phyloP scores from a whole-genome alignment of 2,113 vertebrate species.

The Mastomys coucha region DNA sequence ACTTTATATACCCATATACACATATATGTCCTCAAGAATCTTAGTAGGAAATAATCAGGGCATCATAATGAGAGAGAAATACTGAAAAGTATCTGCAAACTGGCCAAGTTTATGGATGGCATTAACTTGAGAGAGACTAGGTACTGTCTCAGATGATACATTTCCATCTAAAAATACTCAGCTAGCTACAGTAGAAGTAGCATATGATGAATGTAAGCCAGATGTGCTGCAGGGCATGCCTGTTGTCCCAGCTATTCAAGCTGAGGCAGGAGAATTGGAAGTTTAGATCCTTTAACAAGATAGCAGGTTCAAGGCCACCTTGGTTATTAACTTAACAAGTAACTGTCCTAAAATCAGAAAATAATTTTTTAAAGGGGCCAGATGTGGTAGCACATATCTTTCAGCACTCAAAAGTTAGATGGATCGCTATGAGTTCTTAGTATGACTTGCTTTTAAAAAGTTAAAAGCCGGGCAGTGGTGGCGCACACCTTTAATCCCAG shows the following conservation, averaged over 20 bases:
- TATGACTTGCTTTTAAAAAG: not conserved
- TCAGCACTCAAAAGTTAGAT: not conserved
- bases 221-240: not conserved
- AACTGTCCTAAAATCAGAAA: not conserved
- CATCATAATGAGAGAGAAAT: constrained; percentile 10
- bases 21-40: constrained; percentile 29
- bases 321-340: not conserved
- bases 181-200: constrained; percentile 24
- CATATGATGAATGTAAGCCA: constrained; percentile 18
- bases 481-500: too few relatives aligned
- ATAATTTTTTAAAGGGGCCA: not conserved
- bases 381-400: not conserved
- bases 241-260: not conserved
- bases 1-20: not conserved
- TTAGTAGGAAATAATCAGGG: constrained; percentile 20
- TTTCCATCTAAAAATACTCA: constrained; percentile 49
- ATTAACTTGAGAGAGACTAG: constrained; percentile 16
- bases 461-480: not conserved
- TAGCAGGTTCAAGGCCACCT: not conserved
- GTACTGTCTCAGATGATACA: constrained; percentile 44
- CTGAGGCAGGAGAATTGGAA: not conserved
- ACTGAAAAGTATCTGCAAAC: constrained; percentile 19
- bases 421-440: not conserved
- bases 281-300: not conserved
- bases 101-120: not conserved